These are phyloP conservation scores for Akabosia matsudoensis DNA, from an alignment of 1,140 invertebrate genomes.

Conservation along the genomic window DNA sequence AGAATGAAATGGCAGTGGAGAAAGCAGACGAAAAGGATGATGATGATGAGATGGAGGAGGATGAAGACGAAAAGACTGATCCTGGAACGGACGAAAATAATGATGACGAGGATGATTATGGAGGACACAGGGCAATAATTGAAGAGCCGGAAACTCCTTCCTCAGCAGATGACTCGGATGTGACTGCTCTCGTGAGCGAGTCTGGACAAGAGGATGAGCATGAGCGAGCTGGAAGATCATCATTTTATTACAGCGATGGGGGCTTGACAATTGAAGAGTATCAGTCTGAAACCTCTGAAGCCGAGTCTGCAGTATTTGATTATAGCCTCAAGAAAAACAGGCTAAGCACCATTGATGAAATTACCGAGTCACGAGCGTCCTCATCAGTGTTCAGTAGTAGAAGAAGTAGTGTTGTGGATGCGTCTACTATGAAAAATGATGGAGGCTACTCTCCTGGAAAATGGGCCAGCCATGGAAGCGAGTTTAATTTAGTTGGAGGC, in stretches of 20 bases:
- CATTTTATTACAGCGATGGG: neutral
- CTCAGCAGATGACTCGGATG: slow-evolving; percentile 35
- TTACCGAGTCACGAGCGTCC: slow-evolving; percentile 27
- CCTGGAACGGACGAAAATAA: slow-evolving; percentile 48
- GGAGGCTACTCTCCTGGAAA: too few species aligned
- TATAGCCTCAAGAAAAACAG: slow-evolving; percentile 26
- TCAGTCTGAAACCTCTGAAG: slow-evolving; percentile 23
- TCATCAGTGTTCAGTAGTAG: slow-evolving; percentile 16
- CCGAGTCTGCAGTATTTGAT: neutral
- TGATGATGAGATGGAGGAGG: slow-evolving; percentile 24
- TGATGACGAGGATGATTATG: slow-evolving; percentile 36
- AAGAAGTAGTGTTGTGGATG: neutral
- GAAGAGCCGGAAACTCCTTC: slow-evolving; percentile 45
- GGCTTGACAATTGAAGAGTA: slow-evolving; percentile 40
- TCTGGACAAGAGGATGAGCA: neutral
- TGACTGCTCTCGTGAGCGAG: slow-evolving; percentile 33
- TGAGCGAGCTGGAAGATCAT: neutral
- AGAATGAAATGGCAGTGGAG: neutral
- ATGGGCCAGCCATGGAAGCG: too few species aligned
- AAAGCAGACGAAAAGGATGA: neutral
- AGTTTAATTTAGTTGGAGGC: neutral
- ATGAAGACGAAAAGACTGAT: slow-evolving; percentile 36
- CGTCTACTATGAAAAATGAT: neutral
- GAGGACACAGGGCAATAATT: slow-evolving; percentile 28
- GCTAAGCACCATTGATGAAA: slow-evolving; percentile 45